Conservation (phyloP, 2,797 vertebrate species). For the Pangasius sanitwongsei region DNA sequence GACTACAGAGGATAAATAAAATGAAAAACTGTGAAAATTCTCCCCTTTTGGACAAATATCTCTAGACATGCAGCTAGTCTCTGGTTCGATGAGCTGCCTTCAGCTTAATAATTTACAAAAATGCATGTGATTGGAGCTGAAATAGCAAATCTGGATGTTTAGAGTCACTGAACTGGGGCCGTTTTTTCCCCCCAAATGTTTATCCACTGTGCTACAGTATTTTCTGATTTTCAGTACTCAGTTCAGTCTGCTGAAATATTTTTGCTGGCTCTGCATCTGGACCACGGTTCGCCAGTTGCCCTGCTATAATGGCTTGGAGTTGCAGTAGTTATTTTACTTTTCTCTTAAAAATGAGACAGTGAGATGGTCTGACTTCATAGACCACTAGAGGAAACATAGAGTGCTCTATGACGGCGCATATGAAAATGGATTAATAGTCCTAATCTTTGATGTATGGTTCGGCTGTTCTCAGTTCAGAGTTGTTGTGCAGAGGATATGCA, state of each 20-base stretch:
- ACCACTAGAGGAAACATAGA: slow-evolving; percentile 18
- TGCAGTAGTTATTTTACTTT: slow-evolving; percentile 30
- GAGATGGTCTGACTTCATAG: slow-evolving; percentile 30
- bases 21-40: not conserved
- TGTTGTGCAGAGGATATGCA: slow-evolving; percentile 6
- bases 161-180: not conserved
- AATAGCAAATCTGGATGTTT: not conserved
- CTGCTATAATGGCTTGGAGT: slow-evolving; percentile 13
- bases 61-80: not conserved
- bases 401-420: not conserved
- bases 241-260: not conserved
- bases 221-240: not conserved
- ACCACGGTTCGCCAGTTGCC: not conserved
- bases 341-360: slow-evolving; percentile 55
- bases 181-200: not conserved
- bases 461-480: slow-evolving; percentile 22
- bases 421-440: slow-evolving; percentile 5
- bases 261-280: not conserved
- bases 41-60: not conserved
- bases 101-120: not conserved
- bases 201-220: not conserved
- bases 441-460: not conserved
- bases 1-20: not conserved
- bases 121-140: not conserved
- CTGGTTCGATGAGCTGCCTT: not conserved